A percentile compares a stretch with the other conserved stretches of the same genome.
phyloP scores from a whole-genome alignment of 2,888 invertebrate genomes.

The Aspidiotus rigidus region DNA sequence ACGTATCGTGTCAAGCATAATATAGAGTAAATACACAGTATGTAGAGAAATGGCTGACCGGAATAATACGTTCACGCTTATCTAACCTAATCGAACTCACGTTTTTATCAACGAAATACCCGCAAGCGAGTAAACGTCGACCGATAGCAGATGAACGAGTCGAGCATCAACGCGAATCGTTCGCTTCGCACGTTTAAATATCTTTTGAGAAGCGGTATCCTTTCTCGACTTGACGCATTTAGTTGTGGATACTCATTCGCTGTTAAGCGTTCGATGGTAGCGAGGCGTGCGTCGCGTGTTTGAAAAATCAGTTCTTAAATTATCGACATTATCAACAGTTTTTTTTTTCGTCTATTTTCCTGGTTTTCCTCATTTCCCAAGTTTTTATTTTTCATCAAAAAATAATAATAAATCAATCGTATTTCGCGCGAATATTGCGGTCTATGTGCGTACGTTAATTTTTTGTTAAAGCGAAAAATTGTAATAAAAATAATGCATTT shows the following conservation, averaged over 20 bases:
- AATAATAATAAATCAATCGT: too few species aligned
- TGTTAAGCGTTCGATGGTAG: not conserved
- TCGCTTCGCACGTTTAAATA: conserved; percentile 1
- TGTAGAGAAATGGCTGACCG: not conserved
- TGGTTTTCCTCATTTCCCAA: not conserved
- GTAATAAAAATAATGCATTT: too few species aligned
- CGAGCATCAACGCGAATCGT: conserved; percentile 1
- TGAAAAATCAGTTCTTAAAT: not conserved
- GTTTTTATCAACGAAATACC: conserved; percentile 4
- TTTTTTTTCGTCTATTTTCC: not conserved
- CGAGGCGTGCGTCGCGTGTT: not conserved
- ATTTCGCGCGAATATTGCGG: too few species aligned
- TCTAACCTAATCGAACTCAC: conserved; percentile 1
- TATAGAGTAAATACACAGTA: too few species aligned
- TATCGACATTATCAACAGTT: conserved; percentile 3
- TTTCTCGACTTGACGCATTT: not conserved
- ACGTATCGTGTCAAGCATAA: too few species aligned
- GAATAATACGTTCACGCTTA: conserved; percentile 1
- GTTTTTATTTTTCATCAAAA: not conserved
- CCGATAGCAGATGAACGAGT: conserved; percentile 2
- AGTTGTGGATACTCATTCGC: not conserved
- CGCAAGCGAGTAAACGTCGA: not conserved
- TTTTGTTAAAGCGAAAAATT: too few species aligned
- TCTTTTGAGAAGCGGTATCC: conserved; percentile 1
- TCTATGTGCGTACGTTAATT: too few species aligned